Conservation (phyloP, 2,888 invertebrate species). For the Sclerodermus sp. region DNA sequence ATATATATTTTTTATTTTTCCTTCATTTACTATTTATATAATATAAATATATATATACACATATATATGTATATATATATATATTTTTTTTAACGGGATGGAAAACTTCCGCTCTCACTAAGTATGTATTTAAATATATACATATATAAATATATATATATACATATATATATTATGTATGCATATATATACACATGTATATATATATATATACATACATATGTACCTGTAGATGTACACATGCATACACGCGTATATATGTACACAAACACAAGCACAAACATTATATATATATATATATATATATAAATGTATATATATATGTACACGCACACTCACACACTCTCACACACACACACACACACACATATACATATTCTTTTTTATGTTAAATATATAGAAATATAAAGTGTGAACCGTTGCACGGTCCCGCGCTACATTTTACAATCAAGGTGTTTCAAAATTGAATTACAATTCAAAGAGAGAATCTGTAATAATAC, state of each 20-base stretch:
- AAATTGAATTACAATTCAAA: slow-evolving; percentile 6
- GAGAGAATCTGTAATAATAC: slow-evolving; percentile 1
- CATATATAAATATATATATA: slow-evolving; percentile 14
- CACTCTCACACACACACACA: too few relatives aligned
- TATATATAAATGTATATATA: too few relatives aligned
- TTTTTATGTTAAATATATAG: too few relatives aligned
- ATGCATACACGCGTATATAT: too few relatives aligned
- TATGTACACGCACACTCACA: too few relatives aligned
- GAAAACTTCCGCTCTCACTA: slow-evolving; percentile 69
- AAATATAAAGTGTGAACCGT: slow-evolving; percentile 38
- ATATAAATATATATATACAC: slow-evolving; percentile 18
- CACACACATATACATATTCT: too few relatives aligned
- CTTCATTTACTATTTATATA: neutral
- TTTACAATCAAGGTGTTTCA: slow-evolving; percentile 24
- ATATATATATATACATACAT: too few relatives aligned
- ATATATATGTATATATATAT: slow-evolving; percentile 15
- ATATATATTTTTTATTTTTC: slow-evolving; percentile 16
- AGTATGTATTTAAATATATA: slow-evolving; percentile 25
- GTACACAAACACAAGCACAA: too few relatives aligned
- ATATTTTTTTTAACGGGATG: slow-evolving; percentile 61
- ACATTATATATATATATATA: too few relatives aligned
- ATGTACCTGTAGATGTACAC: too few relatives aligned
- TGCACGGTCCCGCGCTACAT: slow-evolving; percentile 28
- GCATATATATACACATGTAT: too few relatives aligned
- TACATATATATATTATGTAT: slow-evolving; percentile 4